Base-by-base conservation (phyloP, 1,140 invertebrate genomes). In the Neodiprion virginianus region DNA sequence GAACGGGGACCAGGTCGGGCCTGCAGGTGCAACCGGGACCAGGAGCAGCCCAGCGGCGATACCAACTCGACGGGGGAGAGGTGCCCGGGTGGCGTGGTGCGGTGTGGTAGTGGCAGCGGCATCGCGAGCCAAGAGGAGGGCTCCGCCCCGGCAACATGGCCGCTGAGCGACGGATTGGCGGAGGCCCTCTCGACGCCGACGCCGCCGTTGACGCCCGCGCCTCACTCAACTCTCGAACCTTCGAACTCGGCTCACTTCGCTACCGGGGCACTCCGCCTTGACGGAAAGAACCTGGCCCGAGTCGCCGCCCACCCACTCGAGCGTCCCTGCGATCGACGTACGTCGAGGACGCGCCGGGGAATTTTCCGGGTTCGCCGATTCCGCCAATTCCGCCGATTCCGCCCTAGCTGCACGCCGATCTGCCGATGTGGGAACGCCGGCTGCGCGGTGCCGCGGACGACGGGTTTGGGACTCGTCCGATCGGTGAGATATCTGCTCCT, bases 61-160 rank as follows among this genome's bases (percentile, higher is more conserved):
- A 10, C 50, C 66, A 72, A 17, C 69, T 23, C 40, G 10, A 69
- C 21, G 40, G 65, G 72, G 67, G 72, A 75, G 73, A 67, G 50
- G 53, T 53, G 72, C 75, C 66, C 71, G 28, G 50, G 71, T 66
- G 17, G 76, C 72, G 48, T 28, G 21, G 74, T 69, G 67, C 76
- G 73, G 66, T 68, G 72, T 74, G 67, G 69, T 75, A 75, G 69
- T 72, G 74, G 73, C 69, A 67, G 21, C 48, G 50, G 67, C 53
- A 50, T 10, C 17, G 40, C 21, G 10, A 72, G 50, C 67, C 69
- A 75, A 70, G 50, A 69, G 28, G 21, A 71, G 84, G 70, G 87
- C 86, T 88, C 87, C 87, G 87, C 87, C 87, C 85, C 84, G 84
- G 82, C 83, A 88, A 86, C 85, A 88, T 88, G 86, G 86, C 87